phyloP scores from a whole-genome alignment of 2,797 vertebrate genomes.

The Craterocephalus amniculus region DNA sequence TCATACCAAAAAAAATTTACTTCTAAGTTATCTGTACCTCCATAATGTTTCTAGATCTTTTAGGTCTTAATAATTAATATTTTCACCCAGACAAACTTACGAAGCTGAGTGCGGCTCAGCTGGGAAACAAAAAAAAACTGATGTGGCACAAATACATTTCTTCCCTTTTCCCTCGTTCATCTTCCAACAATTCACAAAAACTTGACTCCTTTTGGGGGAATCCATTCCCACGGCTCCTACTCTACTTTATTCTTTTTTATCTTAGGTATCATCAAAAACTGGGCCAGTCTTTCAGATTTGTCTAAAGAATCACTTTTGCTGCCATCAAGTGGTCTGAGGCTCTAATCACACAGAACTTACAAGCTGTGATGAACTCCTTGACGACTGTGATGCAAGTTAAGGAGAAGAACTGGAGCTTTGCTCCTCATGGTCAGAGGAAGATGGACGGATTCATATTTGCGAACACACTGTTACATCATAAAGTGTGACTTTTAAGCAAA shows the following conservation, averaged over 20 bases:
- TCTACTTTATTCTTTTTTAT: background rate
- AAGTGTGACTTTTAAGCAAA: background rate
- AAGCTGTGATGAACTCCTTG: background rate
- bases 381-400: slow-evolving; percentile 8
- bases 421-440: background rate
- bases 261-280: background rate
- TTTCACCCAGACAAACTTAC: background rate
- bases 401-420: background rate
- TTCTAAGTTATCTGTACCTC: background rate
- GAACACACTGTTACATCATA: background rate
- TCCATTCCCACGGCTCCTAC: background rate
- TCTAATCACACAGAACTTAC: slow-evolving; percentile 51
- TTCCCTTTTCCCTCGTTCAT: background rate
- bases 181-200: background rate
- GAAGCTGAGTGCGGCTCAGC: background rate
- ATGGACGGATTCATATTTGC: background rate
- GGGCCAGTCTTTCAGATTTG: slow-evolving; percentile 19
- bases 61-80: background rate
- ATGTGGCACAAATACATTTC: background rate
- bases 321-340: slow-evolving; percentile 72
- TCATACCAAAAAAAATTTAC: background rate
- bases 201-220: background rate
- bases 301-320: slow-evolving; percentile 67
- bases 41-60: background rate
- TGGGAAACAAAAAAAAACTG: background rate